A percentile compares a stretch with the other conserved stretches of the same genome.
phyloP scores from a whole-genome alignment of 2,797 vertebrate genomes.

The Glyptemys insculpta region DNA sequence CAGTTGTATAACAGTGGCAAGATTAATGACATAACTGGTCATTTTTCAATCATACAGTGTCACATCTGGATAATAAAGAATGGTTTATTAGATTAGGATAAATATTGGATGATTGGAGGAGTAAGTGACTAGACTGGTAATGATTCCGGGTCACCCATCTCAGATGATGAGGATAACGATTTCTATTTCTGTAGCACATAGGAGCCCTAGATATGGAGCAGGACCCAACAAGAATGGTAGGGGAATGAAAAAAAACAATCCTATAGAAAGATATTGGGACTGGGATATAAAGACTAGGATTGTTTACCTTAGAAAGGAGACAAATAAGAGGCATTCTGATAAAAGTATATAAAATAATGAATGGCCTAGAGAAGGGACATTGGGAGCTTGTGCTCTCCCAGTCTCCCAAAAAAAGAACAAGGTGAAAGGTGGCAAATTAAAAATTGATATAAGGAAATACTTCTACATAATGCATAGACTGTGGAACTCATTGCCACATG shows the following conservation, averaged over 20 bases:
- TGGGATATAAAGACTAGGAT: not conserved
- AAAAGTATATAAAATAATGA: not conserved
- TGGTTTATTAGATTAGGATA: not conserved
- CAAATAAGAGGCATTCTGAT: not conserved
- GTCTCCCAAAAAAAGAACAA: not conserved
- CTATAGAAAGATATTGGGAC: too few relatives aligned
- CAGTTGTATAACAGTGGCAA: too few relatives aligned
- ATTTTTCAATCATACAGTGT: too few relatives aligned
- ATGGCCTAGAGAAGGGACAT: not conserved
- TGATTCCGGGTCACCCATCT: too few relatives aligned
- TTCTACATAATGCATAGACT: not conserved
- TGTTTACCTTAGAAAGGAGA: not conserved
- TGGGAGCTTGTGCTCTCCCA: not conserved
- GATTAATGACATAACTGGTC: too few relatives aligned
- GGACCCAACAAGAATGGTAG: not conserved
- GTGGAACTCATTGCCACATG: not conserved
- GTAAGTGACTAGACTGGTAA: not conserved
- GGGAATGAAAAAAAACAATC: not conserved
- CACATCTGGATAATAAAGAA: not conserved
- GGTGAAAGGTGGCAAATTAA: not conserved
- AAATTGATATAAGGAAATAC: not conserved
- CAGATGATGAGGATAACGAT: too few relatives aligned
- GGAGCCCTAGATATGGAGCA: too few relatives aligned
- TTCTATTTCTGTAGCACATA: too few relatives aligned
- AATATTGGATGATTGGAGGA: not conserved